Base-by-base conservation (phyloP, 2,113 vertebrate genomes). In the Ondatra zibethicus region DNA sequence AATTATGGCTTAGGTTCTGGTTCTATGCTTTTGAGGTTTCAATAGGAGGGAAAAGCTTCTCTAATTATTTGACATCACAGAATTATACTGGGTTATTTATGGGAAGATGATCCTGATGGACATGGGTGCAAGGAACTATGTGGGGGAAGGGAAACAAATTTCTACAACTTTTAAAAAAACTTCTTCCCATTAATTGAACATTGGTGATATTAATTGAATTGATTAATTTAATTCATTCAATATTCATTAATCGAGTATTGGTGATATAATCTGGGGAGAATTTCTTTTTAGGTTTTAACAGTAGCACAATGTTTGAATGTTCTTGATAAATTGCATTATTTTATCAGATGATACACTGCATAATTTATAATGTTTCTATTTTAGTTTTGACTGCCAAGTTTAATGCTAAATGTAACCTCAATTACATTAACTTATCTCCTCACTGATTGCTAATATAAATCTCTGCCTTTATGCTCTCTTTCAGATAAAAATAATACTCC, bases 321-420 rank as follows among this genome's bases (percentile, higher is more conserved):
- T 78, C 66, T 42, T 78, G 92, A 92, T 17, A 88, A 87, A 82
- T 5, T 78, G 39, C 39, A 77, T 93, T 88, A 77, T 94, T 93
- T 89, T 82, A 94, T 96, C 52, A 89, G 76, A 96, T 97, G 78
- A 89, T 63, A 36, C 55, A 89, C 66, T 91, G 73, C 39, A 93
- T 92, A 96, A 96, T 91, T 91, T 95, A 95, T 81, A 88, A 85
- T 87, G 55, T 81, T 97, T 65, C 58, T 85, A 45, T 94, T 96
- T 95, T 87, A 87, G 87, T 76, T 58, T 68, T 93, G 29, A 73
- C 88, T 95, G 95, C 93, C 92, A 94, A 93, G 88, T 96, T 93
- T 73, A 80, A n/a, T 75, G 45, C 78, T 92, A 87, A 97, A 92
- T 94, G 88, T 87, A 90, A 94, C n/a, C 73, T 73, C 58, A 77